Evolutionary conservation across 2,888 invertebrate genomes (phyloP).

Genomic region (Itoplectis maculator): DNA sequence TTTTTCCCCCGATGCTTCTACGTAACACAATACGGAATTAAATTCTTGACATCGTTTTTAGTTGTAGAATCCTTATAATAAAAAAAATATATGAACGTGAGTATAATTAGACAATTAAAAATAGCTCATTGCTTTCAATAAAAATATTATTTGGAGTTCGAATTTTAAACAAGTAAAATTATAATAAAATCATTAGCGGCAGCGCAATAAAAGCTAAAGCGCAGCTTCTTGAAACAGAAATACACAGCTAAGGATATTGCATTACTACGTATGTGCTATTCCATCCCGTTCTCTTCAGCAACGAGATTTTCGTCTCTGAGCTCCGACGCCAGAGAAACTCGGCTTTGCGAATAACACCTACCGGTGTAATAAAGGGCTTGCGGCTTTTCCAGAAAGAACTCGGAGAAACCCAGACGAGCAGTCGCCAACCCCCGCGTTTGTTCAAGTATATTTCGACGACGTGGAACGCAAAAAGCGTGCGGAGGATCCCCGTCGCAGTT

Average conservation of each 20-base stretch:
- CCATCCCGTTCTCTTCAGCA: not conserved
- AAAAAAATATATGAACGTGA: not conserved
- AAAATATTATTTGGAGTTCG: no score
- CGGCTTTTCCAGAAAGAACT: slow-evolving; percentile 16
- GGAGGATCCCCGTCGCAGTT: slow-evolving; percentile 63
- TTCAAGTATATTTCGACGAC: slow-evolving; percentile 38
- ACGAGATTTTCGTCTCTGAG: not conserved
- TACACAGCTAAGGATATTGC: no score
- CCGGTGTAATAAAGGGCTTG: slow-evolving; percentile 12
- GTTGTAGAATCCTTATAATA: not conserved
- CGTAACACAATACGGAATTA: not conserved
- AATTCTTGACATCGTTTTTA: not conserved
- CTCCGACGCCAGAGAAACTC: not conserved
- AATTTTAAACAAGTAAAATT: no score
- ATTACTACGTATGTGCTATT: no score
- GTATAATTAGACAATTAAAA: not conserved
- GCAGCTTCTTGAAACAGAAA: no score
- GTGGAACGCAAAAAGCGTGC: slow-evolving; percentile 58
- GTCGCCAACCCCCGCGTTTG: slow-evolving; percentile 11
- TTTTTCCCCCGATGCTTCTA: no score
- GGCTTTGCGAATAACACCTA: not conserved
- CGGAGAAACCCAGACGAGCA: not conserved
- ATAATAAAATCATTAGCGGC: no score
- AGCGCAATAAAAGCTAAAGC: no score
- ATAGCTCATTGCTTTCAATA: not conserved